phyloP scores from a whole-genome alignment of 2,113 vertebrate species.

The Pseudorhombus dupliciocellatus region DNA sequence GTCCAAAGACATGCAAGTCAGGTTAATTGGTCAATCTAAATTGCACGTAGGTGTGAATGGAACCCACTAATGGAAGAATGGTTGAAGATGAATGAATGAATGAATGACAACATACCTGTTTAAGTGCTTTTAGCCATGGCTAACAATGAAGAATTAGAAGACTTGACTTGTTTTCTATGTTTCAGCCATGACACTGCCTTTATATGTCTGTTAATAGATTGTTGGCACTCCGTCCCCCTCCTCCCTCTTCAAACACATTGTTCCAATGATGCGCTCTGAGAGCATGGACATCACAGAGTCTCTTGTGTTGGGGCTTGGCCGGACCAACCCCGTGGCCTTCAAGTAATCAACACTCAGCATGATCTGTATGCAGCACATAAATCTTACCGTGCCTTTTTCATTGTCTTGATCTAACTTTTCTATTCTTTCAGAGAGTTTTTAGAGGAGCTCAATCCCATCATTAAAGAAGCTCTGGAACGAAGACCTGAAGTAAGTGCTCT shows the following conservation, averaged over 20 bases:
- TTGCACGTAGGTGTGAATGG: too few relatives aligned
- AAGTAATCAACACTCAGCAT: conserved; percentile 79
- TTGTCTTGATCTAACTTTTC: background rate
- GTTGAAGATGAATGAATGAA: too few relatives aligned
- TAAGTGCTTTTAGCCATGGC: background rate
- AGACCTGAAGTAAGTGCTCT: conserved; percentile 92
- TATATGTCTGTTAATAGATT: conserved; percentile 80
- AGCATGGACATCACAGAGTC: conserved; percentile 99
- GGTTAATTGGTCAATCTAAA: too few relatives aligned
- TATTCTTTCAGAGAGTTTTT: conserved; percentile 89
- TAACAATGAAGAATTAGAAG: background rate
- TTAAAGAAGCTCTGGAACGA: conserved; percentile 99
- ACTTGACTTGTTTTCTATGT: background rate
- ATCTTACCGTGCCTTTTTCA: background rate
- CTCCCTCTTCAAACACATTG: conserved; percentile 98
- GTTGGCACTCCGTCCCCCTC: conserved; percentile 96
- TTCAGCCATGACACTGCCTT: background rate
- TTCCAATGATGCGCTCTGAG: conserved; percentile 99
- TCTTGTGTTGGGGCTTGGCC: conserved; percentile 98
- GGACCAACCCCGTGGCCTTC: conserved; percentile 97
- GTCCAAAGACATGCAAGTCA: too few relatives aligned
- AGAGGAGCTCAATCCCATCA: conserved; percentile 98
- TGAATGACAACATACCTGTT: background rate
- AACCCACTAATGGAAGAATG: too few relatives aligned
- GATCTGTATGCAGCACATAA: background rate